Base-by-base conservation (phyloP, 2,113 vertebrate genomes). In the Atherinomorus stipes region DNA sequence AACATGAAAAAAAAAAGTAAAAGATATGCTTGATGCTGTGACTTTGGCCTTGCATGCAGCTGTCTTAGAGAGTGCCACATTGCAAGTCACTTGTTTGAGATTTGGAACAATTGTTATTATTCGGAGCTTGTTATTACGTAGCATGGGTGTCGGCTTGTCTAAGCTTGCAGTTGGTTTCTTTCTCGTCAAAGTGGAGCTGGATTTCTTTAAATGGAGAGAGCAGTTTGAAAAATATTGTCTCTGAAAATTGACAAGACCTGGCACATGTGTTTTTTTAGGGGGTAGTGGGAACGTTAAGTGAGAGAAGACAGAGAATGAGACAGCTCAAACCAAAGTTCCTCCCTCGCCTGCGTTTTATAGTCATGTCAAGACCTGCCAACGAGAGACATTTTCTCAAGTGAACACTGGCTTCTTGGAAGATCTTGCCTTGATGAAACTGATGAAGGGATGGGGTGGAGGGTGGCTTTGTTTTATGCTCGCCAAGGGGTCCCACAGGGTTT, bases 321-420 rank as follows among this genome's bases (percentile, higher is more conserved):
- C 85, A 92, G 88, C 89, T 94, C 89, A 92, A 90, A 90, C 86
- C 82, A 91, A 93, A 95, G 96, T 97, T 98, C 96, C 97, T 99
- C 97, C 96, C 94, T 96, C 96, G 96, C 96, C 96, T 98, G 96
- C 93, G 95, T 95, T 92, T 94, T 96, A 94, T 94, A 96, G 97
- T 99, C 97, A 99, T 99, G 98, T 99, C 97, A 95, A 99, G 98
- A 99, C 97, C 98, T 99, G 98, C 96, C 98, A 96, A 96, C 95
- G 95, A 96, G 96, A 97, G 96, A 98, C 94, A 95, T 95, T 91
- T 96, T 96, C 95, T 98, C 96, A 97, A 97, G 96, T 98, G 97
- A 97, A 96, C 95, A 95, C 95, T 97, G 96, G 96, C 96, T 99
- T 98, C 97, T 98, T 96, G 95, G 95, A 95, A 97, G 95, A 93